Percentiles rank a stretch among this genome's conserved stretches.
These are phyloP conservation scores for Pelobates fuscus DNA, from an alignment of 2,113 vertebrate genomes.

Conservation along the genomic window DNA sequence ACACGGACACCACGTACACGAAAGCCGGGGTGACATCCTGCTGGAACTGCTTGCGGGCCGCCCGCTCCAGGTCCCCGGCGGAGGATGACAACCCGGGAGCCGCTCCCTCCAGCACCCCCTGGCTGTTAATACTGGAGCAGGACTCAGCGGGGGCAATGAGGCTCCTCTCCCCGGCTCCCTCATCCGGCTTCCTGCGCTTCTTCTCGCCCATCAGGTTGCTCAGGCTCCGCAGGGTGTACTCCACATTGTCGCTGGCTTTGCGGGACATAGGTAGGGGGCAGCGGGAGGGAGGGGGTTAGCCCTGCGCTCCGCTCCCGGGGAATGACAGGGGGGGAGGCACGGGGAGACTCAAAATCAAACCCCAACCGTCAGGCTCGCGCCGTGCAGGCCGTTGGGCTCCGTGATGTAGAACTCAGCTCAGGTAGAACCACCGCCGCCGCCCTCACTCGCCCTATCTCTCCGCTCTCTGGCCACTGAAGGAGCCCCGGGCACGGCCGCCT, in stretches of 20 bases:
- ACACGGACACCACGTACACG: constrained; percentile 74
- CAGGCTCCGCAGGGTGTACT: constrained; percentile 90
- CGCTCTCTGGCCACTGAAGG: not conserved
- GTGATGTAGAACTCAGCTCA: not conserved
- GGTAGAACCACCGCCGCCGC: constrained; percentile 6
- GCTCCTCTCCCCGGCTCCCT: constrained; percentile 78
- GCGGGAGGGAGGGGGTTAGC: not conserved
- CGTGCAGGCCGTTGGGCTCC: constrained; percentile 18
- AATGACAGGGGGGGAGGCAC: constrained; percentile 1
- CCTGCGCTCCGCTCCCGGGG: not conserved
- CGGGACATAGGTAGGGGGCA: constrained; percentile 80
- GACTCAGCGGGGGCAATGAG: constrained; percentile 80
- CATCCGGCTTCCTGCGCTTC: constrained; percentile 76
- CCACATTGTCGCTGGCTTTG: constrained; percentile 83
- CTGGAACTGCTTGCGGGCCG: constrained; percentile 91
- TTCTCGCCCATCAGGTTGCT: constrained; percentile 91
- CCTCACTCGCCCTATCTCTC: constrained; percentile 14
- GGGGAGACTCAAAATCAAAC: not conserved
- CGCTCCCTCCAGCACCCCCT: constrained; percentile 55
- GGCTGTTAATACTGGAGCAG: constrained; percentile 78
- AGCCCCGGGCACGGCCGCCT: not conserved
- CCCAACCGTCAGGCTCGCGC: not conserved
- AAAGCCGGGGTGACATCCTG: constrained; percentile 80
- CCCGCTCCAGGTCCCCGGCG: constrained; percentile 83
- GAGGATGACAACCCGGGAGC: constrained; percentile 22